Base-by-base conservation (phyloP, 2,113 vertebrate species). In the Hylia prasina region DNA sequence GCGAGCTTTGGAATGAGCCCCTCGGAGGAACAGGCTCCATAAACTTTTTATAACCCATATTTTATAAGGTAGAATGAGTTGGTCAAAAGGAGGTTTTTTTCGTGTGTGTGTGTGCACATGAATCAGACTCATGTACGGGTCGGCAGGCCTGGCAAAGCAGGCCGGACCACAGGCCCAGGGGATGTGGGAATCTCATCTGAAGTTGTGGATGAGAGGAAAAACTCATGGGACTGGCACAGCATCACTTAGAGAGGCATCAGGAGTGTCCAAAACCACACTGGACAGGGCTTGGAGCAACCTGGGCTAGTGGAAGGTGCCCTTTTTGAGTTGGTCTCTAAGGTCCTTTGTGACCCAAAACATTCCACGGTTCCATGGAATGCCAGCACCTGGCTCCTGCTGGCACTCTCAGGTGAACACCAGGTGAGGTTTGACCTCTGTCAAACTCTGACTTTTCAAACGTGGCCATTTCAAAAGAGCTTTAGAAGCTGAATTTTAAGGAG, bases 11-110 rank as follows among this genome's bases (percentile, higher is more conserved):
- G 96, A 97, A 97, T 97, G 97, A 96, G 94, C 87, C 95, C 96
- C 87, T 96, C 31, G 37, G 77, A 97, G 96, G 89, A 97, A 90
- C 73, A 56, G 96, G 94, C 90, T 81, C 97, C 84, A 89, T 98
- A 98, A 97, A 98, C 77, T 76, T 97, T 98, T 98, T 98, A 98
- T 97, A 97, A 97, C 92, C 88, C 75, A 83, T 93, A 90, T 96
- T 97, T 97, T 97, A 97, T 93, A 97, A 95, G 96, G 91, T 96
- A 94, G 73, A 94, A 95, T 28, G 88, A 95, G 94, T 87, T 96
- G 94, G 96, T 89, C 68, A 72, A 83, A 69, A 82, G 76, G 82
- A 35, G 42, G 19, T 6, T 17, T 12, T 53, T 79, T 92, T 89
- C 45, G 3, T 27, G 11, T 40, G 60, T 65, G 81, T 63, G 81